These are phyloP conservation scores for Brachionus manjavacas DNA, from an alignment of 1,140 invertebrate genomes.

Conservation along the genomic window DNA sequence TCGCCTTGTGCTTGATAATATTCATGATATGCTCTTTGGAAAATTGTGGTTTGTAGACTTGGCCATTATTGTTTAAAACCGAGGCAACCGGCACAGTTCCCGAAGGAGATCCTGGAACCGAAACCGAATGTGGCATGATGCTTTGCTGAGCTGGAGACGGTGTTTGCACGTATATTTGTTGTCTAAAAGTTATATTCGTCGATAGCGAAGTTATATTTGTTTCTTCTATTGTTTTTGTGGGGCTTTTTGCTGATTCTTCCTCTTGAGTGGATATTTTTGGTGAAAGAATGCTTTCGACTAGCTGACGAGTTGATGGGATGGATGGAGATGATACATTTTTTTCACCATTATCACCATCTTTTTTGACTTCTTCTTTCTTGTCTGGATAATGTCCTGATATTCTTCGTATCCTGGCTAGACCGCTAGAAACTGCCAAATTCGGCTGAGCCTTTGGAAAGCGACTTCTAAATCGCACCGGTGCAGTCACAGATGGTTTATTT, in stretches of 20 bases:
- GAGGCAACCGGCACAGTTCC: background rate
- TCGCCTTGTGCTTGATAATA: slow-evolving; percentile 34
- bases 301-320: background rate
- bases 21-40: slow-evolving; percentile 38
- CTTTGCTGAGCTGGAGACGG: background rate
- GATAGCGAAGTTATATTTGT: background rate
- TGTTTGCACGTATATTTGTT: background rate
- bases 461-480: background rate
- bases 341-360: background rate
- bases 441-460: slow-evolving; percentile 38
- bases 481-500: background rate
- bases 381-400: slow-evolving; percentile 12
- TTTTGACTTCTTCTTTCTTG: background rate
- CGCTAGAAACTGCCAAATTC: background rate
- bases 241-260: background rate
- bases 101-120: background rate
- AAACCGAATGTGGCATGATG: background rate
- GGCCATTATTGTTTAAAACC: background rate
- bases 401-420: slow-evolving; percentile 6
- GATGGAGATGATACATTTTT: background rate
- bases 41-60: slow-evolving; percentile 11
- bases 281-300: slow-evolving; percentile 10
- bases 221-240: background rate
- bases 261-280: background rate
- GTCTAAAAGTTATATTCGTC: background rate